These are phyloP conservation scores for Drosophila pruinosa DNA, from an alignment of 1,140 invertebrate genomes.

Conservation along the genomic window DNA sequence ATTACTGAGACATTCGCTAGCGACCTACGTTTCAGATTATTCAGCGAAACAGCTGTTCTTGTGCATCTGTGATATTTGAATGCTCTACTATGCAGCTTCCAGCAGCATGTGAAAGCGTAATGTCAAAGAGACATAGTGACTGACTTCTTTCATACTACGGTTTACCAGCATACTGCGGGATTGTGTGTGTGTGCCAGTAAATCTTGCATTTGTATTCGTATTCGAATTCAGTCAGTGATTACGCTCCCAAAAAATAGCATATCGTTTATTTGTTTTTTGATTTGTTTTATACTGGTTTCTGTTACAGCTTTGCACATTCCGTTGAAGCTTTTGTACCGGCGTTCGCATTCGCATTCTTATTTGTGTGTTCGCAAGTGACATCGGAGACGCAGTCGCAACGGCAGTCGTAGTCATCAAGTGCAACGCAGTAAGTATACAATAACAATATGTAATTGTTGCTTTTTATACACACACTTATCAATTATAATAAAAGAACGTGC, in stretches of 20 bases:
- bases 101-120: conserved; percentile 1
- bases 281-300: conserved; percentile 30
- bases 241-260: conserved; percentile 13
- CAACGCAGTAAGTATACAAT: conserved; percentile 12
- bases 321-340: conserved; percentile 39
- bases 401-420: conserved; percentile 6
- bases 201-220: conserved; percentile 14
- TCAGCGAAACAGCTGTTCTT: conserved; percentile 30
- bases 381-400: not conserved
- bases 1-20: not conserved
- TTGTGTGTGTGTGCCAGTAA: not conserved
- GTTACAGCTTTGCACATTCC: conserved; percentile 68
- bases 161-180: not conserved
- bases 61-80: no score
- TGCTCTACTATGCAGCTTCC: conserved; percentile 2
- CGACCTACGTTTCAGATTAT: not conserved
- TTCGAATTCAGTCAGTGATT: conserved; percentile 43
- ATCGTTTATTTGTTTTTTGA: conserved; percentile 26
- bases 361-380: conserved; percentile 1
- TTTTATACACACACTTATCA: conserved; percentile 30
- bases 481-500: conserved; percentile 37
- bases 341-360: conserved; percentile 24
- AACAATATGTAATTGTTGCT: conserved; percentile 23
- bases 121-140: not conserved
- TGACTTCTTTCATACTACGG: conserved; percentile 2